A percentile compares a stretch with the other conserved stretches of the same genome.
Conservation (phyloP, 1,140 invertebrate species). For the Lucilia cuprina region DNA sequence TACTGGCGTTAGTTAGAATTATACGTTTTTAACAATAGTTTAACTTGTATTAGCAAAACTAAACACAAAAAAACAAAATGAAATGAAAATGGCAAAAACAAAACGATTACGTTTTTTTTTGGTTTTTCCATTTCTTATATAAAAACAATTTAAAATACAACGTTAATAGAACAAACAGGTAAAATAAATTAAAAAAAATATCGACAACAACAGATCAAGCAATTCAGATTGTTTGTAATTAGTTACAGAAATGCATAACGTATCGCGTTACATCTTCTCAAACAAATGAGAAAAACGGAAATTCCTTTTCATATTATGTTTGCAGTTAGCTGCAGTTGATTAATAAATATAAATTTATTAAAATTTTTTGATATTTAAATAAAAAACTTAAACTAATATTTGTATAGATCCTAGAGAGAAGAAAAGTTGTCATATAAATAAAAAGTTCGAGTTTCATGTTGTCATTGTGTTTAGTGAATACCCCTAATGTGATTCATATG, state of each 20-base stretch:
- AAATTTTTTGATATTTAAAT: no score
- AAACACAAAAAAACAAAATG: background rate
- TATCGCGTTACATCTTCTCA: no score
- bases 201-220: background rate
- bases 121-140: background rate
- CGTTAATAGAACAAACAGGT: background rate
- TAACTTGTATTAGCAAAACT: slow-evolving; percentile 1
- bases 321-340: no score
- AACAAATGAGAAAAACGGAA: no score
- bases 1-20: background rate
- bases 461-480: no score
- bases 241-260: background rate
- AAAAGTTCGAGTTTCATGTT: no score
- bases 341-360: no score
- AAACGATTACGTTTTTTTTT: background rate
- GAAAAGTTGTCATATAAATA: no score
- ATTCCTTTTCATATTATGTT: no score
- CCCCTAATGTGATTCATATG: no score
- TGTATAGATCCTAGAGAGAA: no score
- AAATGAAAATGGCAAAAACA: background rate
- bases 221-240: background rate
- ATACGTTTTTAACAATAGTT: background rate
- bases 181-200: background rate
- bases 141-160: background rate
- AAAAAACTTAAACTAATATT: no score